A percentile compares a stretch with the other conserved stretches of the same genome.
phyloP scores from a whole-genome alignment of 2,113 vertebrate species.

The Planiliza haematocheilus region DNA sequence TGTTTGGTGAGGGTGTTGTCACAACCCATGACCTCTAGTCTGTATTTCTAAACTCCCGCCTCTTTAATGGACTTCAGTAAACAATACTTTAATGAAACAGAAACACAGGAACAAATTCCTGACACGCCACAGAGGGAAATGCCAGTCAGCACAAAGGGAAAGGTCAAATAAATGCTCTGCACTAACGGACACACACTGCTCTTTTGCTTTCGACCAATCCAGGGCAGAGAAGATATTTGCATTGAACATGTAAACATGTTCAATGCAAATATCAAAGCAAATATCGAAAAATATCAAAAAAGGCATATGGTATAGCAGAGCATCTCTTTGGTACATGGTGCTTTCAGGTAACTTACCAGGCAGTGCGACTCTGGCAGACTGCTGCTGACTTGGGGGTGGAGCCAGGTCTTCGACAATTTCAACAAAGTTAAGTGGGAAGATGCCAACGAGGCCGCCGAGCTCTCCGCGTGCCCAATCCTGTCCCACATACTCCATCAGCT shows the following conservation, averaged over 20 bases:
- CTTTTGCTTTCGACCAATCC: conserved; percentile 4
- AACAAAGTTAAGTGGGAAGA: conserved; percentile 95
- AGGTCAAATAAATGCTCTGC: conserved; percentile 14
- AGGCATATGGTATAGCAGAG: no score
- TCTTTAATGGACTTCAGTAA: conserved; percentile 40
- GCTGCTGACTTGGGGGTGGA: conserved; percentile 40
- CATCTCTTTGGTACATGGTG: neutral
- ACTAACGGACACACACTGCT: neutral
- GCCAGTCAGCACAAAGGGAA: conserved; percentile 12
- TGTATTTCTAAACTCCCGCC: neutral
- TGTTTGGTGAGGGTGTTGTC: neutral
- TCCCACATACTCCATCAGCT: conserved; percentile 88
- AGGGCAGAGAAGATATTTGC: neutral
- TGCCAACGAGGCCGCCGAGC: conserved; percentile 80
- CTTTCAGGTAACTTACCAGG: conserved; percentile 67
- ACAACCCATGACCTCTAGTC: neutral
- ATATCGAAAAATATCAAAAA: no score
- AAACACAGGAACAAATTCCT: conserved; percentile 65
- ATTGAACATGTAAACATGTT: neutral
- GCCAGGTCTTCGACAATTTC: conserved; percentile 91
- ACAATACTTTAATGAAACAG: conserved; percentile 65
- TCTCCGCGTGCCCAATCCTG: conserved; percentile 94
- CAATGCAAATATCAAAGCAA: no score
- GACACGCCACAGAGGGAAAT: conserved; percentile 41
- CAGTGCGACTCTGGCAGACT: conserved; percentile 49